Conservation (phyloP, 2,888 invertebrate genomes). For the Drosophila hamatofila region DNA sequence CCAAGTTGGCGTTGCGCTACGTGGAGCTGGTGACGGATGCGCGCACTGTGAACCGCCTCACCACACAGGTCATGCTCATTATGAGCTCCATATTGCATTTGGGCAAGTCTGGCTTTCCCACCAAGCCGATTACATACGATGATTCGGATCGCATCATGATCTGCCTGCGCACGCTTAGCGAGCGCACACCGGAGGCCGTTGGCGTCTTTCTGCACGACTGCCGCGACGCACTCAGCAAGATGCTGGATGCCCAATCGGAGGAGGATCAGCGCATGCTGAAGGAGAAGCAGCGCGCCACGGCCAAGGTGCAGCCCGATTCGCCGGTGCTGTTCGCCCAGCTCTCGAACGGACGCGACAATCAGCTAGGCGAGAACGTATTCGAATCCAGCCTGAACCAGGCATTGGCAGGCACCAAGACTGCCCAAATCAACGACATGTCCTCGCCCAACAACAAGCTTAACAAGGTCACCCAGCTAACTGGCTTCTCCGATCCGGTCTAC, state of each 20-base stretch:
- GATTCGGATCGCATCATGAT: slow-evolving; percentile 95
- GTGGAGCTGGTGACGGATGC: slow-evolving; percentile 85
- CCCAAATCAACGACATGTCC: slow-evolving; percentile 86
- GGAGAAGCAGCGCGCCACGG: slow-evolving; percentile 89
- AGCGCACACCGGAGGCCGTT: slow-evolving; percentile 89
- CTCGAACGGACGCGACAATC: slow-evolving; percentile 88
- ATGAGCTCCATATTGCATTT: slow-evolving; percentile 94
- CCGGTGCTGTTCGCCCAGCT: slow-evolving; percentile 94
- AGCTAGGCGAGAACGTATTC: slow-evolving; percentile 91
- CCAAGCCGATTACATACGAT: slow-evolving; percentile 96
- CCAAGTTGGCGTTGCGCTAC: slow-evolving; percentile 94
- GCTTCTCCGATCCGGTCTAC: slow-evolving; percentile 99
- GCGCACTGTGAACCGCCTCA: slow-evolving; percentile 87
- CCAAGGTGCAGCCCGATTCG: slow-evolving; percentile 93
- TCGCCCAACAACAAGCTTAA: slow-evolving; percentile 88
- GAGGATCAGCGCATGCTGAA: slow-evolving; percentile 86
- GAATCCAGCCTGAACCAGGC: slow-evolving; percentile 97
- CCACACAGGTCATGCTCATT: slow-evolving; percentile 94
- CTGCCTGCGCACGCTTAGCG: slow-evolving; percentile 91
- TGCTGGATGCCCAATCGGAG: slow-evolving; percentile 92
- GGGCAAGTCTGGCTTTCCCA: slow-evolving; percentile 91
- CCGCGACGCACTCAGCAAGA: slow-evolving; percentile 91
- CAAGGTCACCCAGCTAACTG: slow-evolving; percentile 97
- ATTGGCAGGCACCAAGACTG: slow-evolving; percentile 88
- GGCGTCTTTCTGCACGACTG: slow-evolving; percentile 91